These are phyloP conservation scores for Cheirogaleus medius DNA, from an alignment of 2,113 vertebrate species.

Conservation along the genomic window DNA sequence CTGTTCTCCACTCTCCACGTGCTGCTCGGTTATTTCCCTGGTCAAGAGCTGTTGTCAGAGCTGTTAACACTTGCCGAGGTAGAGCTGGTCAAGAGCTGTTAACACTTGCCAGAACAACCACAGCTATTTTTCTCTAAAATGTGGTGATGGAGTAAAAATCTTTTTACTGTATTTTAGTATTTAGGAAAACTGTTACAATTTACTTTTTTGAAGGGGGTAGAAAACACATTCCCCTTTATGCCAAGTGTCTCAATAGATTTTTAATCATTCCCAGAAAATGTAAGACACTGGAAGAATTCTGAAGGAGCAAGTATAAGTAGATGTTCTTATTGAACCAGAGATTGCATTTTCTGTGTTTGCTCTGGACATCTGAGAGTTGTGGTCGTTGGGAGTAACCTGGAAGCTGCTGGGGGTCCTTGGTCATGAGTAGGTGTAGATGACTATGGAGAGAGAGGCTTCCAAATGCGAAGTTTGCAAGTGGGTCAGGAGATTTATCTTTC, in stretches of 20 bases:
- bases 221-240: neutral
- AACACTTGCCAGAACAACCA: too few relatives aligned
- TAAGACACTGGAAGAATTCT: conserved; percentile 25
- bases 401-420: neutral
- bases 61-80: too few relatives aligned
- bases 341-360: neutral
- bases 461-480: neutral
- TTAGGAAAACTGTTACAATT: conserved; percentile 20
- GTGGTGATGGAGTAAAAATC: neutral
- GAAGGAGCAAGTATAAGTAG: neutral
- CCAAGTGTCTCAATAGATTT: neutral
- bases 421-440: neutral
- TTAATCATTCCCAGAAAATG: conserved; percentile 52
- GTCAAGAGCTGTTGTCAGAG: too few relatives aligned
- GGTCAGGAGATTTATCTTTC: conserved; percentile 15
- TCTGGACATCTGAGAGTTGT: neutral
- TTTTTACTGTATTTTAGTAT: conserved; percentile 8
- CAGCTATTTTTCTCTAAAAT: neutral
- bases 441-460: neutral
- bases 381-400: neutral
- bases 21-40: too few relatives aligned
- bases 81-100: too few relatives aligned
- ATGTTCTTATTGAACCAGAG: neutral
- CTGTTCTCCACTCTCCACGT: too few relatives aligned
- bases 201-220: neutral